Evolutionary conservation across 1,140 invertebrate species (phyloP).

Genomic region (Scaptomyza hsui): DNA sequence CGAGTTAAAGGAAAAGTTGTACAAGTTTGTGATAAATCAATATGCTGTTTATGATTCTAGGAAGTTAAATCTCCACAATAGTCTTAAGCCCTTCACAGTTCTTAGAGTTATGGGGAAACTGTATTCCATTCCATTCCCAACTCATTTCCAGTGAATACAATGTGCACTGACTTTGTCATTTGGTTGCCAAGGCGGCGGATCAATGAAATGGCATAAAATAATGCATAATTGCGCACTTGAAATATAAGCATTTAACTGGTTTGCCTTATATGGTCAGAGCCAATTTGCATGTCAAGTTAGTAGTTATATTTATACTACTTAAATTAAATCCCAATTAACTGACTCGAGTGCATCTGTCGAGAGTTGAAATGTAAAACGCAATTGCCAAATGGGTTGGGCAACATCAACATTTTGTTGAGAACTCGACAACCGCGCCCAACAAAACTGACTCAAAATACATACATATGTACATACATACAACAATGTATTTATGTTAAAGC

Average conservation of each 20-base stretch:
- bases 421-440: constrained; percentile 22
- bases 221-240: constrained; percentile 27
- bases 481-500: neutral
- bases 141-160: neutral
- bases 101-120: no score
- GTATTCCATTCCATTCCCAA: no score
- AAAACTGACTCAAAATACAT: constrained; percentile 5
- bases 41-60: no score
- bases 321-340: constrained; percentile 4
- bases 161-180: neutral
- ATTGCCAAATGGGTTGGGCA: constrained; percentile 35
- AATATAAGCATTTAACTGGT: constrained; percentile 19
- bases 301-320: neutral
- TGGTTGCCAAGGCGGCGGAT: neutral
- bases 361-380: constrained; percentile 32
- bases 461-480: neutral
- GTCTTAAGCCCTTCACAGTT: no score
- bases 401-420: constrained; percentile 11
- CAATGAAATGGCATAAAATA: neutral
- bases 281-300: constrained; percentile 26
- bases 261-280: constrained; percentile 17
- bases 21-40: no score
- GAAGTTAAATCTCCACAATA: no score
- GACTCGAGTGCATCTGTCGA: constrained; percentile 2
- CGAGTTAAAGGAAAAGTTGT: no score